Conservation (phyloP, 2,888 invertebrate genomes). For the Netelia inedita region DNA sequence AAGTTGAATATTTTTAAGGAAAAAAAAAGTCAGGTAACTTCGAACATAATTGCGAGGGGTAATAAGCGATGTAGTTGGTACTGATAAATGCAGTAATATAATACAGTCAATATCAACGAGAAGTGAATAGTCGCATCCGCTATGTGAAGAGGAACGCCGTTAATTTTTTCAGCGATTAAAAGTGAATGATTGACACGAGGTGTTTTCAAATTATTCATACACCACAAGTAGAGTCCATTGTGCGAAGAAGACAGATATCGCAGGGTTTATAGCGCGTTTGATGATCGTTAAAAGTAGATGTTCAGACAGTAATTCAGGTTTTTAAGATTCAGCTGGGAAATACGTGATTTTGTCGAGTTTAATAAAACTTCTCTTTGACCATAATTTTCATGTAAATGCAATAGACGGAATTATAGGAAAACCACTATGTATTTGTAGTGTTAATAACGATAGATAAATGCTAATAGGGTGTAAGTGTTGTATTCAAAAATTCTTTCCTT, state of each 20-base stretch:
- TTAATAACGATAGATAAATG: background rate
- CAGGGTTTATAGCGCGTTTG: conserved; percentile 25
- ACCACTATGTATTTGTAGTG: background rate
- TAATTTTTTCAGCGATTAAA: conserved; percentile 41
- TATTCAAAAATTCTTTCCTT: too few species aligned
- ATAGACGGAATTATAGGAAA: too few species aligned
- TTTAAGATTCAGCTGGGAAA: background rate
- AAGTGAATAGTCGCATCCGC: background rate
- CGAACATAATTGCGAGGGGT: conserved; percentile 31
- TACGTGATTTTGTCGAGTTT: background rate
- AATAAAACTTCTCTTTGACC: conserved; percentile 6
- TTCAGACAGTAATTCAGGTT: background rate
- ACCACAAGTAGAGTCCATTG: conserved; percentile 6
- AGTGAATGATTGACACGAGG: conserved; percentile 43
- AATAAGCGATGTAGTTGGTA: conserved; percentile 34
- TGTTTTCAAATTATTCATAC: conserved; percentile 23
- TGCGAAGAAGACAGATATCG: background rate
- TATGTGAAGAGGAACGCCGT: conserved; percentile 26
- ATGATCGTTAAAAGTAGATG: conserved; percentile 29
- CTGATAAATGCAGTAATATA: conserved; percentile 1
- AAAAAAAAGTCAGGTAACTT: conserved; percentile 10
- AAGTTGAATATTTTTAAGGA: conserved; percentile 30
- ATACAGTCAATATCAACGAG: background rate
- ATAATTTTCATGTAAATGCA: background rate
- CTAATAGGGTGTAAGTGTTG: too few species aligned